Conservation (phyloP, 2,797 vertebrate genomes). For the Psittacula echo region DNA sequence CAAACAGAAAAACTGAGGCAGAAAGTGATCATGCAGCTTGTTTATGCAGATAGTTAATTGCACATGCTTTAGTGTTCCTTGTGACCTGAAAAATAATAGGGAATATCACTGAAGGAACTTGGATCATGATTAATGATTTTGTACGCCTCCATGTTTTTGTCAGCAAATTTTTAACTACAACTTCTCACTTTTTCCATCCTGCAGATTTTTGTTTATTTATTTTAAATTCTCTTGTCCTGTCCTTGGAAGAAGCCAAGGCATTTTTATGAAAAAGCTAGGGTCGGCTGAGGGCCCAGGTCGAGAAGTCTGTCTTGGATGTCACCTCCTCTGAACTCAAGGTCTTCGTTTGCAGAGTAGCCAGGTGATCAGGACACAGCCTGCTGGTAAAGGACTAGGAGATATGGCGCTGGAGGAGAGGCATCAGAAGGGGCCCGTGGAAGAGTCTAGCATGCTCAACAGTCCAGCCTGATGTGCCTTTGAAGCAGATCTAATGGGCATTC, state of each 20-base stretch:
- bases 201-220: not conserved
- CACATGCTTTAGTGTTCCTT: not conserved
- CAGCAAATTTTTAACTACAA: not conserved
- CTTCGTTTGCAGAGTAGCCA: not conserved
- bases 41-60: not conserved
- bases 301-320: not conserved
- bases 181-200: not conserved
- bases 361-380: not conserved
- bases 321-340: not conserved
- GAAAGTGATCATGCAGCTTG: not conserved
- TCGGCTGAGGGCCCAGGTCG: not conserved
- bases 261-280: not conserved
- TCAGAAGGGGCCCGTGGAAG: not conserved
- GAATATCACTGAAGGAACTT: not conserved
- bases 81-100: not conserved
- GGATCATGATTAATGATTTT: not conserved
- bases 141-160: not conserved
- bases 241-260: not conserved
- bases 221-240: not conserved
- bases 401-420: accelerated
- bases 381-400: not conserved
- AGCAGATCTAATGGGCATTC: not conserved
- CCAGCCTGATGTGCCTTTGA: not conserved
- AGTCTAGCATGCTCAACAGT: not conserved
- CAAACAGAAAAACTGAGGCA: not conserved